These are phyloP conservation scores for Petrolisthes manimaculis DNA, from an alignment of 2,888 invertebrate species.

Conservation along the genomic window DNA sequence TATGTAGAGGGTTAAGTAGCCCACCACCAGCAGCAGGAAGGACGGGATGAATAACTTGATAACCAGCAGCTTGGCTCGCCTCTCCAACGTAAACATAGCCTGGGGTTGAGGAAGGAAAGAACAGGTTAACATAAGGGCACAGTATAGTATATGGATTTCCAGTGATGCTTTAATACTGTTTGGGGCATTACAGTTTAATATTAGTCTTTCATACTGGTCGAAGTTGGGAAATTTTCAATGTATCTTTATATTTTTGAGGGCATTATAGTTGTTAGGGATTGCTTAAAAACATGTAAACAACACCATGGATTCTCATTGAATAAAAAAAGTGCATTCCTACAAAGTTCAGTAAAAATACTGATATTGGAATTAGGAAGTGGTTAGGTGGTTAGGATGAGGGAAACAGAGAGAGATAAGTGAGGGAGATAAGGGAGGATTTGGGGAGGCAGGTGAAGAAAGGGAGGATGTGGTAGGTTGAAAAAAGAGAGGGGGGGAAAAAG, in stretches of 20 bases:
- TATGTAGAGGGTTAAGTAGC: conserved; percentile 45
- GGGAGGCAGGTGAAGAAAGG: neutral
- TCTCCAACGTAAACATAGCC: conserved; percentile 20
- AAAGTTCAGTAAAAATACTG: too few relatives aligned
- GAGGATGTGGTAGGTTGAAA: neutral
- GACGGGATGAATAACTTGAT: conserved; percentile 45
- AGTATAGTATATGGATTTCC: too few relatives aligned
- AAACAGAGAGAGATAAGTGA: neutral
- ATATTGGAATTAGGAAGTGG: neutral
- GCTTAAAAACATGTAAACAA: too few relatives aligned
- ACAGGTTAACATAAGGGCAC: neutral
- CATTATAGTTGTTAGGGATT: too few relatives aligned
- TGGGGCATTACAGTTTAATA: too few relatives aligned
- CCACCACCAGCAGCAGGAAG: conserved; percentile 24
- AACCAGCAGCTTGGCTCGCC: conserved; percentile 27
- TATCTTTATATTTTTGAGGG: too few relatives aligned
- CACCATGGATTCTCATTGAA: too few relatives aligned
- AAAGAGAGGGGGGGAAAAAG: neutral
- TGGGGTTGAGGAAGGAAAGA: neutral
- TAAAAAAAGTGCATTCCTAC: too few relatives aligned
- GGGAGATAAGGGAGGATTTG: neutral
- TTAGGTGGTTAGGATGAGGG: neutral
- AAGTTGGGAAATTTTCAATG: too few relatives aligned
- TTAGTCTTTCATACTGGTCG: too few relatives aligned
- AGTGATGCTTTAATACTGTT: too few relatives aligned